Evolutionary conservation across 2,888 invertebrate genomes (phyloP).

Genomic region (Coelinius sp.): DNA sequence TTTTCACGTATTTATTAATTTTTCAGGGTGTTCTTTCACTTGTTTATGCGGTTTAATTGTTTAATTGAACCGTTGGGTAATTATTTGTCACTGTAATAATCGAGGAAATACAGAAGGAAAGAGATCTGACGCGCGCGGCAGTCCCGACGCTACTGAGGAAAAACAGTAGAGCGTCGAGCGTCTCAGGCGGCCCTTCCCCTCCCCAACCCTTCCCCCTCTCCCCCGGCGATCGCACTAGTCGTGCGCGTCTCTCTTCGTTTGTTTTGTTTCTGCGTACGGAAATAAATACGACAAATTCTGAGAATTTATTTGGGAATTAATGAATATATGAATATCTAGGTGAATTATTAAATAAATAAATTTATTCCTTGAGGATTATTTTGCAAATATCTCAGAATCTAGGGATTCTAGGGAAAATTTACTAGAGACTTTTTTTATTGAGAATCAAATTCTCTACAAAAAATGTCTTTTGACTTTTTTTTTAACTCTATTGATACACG

Average conservation of each 20-base stretch:
- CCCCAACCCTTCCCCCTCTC: slow-evolving; percentile 8
- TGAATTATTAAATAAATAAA: too few species aligned
- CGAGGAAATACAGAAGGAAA: slow-evolving; percentile 19
- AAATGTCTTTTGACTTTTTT: too few species aligned
- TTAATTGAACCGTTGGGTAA: background rate
- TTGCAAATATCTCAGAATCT: too few species aligned
- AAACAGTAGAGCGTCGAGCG: slow-evolving; percentile 38
- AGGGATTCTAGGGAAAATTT: too few species aligned
- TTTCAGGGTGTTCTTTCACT: background rate
- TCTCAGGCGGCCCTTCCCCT: slow-evolving; percentile 37
- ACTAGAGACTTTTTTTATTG: too few species aligned
- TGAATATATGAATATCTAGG: too few species aligned
- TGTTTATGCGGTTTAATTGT: background rate
- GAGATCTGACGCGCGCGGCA: slow-evolving; percentile 57
- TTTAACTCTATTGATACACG: too few species aligned
- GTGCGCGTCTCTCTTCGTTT: slow-evolving; percentile 12
- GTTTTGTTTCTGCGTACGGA: background rate
- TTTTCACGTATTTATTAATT: background rate
- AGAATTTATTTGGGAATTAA: too few species aligned
- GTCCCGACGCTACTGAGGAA: slow-evolving; percentile 61
- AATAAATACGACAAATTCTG: too few species aligned
- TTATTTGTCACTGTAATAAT: background rate
- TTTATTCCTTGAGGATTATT: too few species aligned
- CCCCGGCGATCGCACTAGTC: slow-evolving; percentile 17
- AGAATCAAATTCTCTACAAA: too few species aligned